A percentile compares a stretch with the other conserved stretches of the same genome.
Conservation (phyloP, 2,113 vertebrate genomes). For the Tetrax tetrax region DNA sequence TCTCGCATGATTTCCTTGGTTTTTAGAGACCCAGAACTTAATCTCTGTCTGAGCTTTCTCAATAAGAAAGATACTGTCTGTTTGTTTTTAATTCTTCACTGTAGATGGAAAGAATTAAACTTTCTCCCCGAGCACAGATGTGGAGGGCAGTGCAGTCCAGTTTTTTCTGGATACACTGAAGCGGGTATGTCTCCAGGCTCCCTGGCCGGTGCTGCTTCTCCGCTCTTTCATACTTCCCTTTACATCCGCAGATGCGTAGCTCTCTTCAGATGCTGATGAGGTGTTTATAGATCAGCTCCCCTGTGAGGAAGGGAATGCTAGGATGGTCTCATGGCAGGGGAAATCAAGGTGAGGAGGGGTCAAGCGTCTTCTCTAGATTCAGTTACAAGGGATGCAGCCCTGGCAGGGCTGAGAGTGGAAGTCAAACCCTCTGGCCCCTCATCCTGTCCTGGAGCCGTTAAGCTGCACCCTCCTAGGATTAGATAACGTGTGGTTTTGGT, state of each 20-base stretch:
- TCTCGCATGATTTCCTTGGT: neutral
- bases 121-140: neutral
- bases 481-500: conserved; percentile 16
- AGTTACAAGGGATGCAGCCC: neutral
- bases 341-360: neutral
- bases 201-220: neutral
- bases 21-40: neutral
- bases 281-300: neutral
- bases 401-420: neutral
- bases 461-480: neutral
- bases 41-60: neutral
- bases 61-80: neutral
- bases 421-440: conserved; percentile 2
- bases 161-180: neutral
- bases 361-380: neutral
- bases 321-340: neutral
- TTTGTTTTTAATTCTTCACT: neutral
- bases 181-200: neutral
- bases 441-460: neutral
- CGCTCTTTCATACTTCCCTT: neutral
- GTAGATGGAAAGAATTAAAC: neutral
- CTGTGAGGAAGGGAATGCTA: neutral
- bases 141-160: neutral
- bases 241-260: neutral
- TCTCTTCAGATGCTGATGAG: conserved; percentile 33